Evolutionary conservation across 2,888 invertebrate species (phyloP).

Genomic region (Anthophora plumipes): DNA sequence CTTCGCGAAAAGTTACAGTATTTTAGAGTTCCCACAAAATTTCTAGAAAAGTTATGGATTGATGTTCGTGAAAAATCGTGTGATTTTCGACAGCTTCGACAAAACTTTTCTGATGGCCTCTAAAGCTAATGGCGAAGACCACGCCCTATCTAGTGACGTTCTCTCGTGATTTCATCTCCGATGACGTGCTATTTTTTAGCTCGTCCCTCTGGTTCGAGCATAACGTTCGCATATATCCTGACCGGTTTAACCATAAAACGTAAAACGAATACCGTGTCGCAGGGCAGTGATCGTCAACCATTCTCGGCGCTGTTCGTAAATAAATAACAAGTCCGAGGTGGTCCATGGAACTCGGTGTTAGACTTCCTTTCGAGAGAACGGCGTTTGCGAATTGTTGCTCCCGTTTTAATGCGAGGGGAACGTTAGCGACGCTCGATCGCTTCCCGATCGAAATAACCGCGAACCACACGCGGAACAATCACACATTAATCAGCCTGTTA

Average conservation of each 20-base stretch:
- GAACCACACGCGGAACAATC: conserved; percentile 23
- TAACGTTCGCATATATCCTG: conserved; percentile 34
- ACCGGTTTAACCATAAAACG: conserved; percentile 47
- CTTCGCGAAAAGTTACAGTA: no score
- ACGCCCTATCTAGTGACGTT: background rate
- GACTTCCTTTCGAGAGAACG: conserved; percentile 4
- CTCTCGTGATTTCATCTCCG: conserved; percentile 29
- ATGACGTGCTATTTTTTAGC: conserved; percentile 45
- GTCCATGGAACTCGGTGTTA: background rate
- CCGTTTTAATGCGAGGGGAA: conserved; percentile 3
- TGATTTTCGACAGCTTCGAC: conserved; percentile 4
- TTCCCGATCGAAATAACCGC: conserved; percentile 27
- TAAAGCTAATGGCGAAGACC: conserved; percentile 9
- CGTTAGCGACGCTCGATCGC: conserved; percentile 20
- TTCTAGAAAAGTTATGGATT: no score
- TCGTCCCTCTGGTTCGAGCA: conserved; percentile 16
- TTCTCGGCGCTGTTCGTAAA: conserved; percentile 32
- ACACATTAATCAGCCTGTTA: conserved; percentile 39
- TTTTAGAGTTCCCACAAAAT: no score
- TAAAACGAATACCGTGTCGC: conserved; percentile 61
- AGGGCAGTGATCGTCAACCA: conserved; percentile 51
- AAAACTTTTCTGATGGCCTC: conserved; percentile 10
- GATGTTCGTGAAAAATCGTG: no score
- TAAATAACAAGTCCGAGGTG: conserved; percentile 44
- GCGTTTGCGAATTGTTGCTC: background rate